phyloP scores from a whole-genome alignment of 1,140 invertebrate species.

The Mycetomoellerius zeteki region DNA sequence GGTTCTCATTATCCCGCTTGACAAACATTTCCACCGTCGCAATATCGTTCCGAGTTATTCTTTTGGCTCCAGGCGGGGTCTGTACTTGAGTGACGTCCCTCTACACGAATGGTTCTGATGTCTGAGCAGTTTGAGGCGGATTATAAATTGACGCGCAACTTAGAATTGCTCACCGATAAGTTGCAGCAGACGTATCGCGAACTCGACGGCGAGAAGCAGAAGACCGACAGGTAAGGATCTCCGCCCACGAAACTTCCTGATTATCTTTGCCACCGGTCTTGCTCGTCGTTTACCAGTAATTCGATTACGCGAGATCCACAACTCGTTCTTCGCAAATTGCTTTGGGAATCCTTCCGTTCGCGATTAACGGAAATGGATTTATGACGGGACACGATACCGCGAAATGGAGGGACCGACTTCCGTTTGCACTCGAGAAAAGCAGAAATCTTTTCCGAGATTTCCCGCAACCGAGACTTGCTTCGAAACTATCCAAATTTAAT shows the following conservation, averaged over 20 bases:
- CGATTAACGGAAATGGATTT: conserved; percentile 49
- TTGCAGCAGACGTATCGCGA: conserved; percentile 98
- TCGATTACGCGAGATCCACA: conserved; percentile 50
- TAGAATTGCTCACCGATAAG: conserved; percentile 98
- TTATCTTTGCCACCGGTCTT: conserved; percentile 59
- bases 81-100: conserved; percentile 98
- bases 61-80: conserved; percentile 90
- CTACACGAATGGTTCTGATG: conserved; percentile 98
- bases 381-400: conserved; percentile 15
- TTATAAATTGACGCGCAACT: conserved; percentile 98
- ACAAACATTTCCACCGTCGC: background rate
- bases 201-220: conserved; percentile 97
- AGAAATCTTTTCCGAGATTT: conserved; percentile 38
- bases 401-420: background rate
- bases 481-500: conserved; percentile 48
- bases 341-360: conserved; percentile 3
- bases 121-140: conserved; percentile 99
- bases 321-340: background rate
- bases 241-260: conserved; percentile 66
- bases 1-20: background rate
- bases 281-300: conserved; percentile 63
- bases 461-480: background rate
- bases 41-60: conserved; percentile 19
- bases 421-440: background rate
- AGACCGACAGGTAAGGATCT: conserved; percentile 95